Conservation (phyloP, 2,888 invertebrate species). For the Ormyrus rosae region DNA sequence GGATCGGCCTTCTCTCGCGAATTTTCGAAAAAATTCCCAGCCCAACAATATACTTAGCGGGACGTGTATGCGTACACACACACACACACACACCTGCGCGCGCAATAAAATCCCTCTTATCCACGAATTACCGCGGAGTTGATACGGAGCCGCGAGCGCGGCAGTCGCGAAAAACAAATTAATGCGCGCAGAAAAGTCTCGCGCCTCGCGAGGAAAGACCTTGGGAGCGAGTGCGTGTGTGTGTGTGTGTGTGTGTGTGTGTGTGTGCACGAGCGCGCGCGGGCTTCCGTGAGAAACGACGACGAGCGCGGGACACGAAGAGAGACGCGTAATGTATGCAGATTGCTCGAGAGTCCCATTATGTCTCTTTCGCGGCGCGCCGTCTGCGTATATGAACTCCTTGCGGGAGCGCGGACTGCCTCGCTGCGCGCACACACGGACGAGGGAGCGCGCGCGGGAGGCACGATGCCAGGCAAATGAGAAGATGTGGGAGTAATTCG, state of each 20-base stretch:
- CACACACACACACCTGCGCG: not conserved
- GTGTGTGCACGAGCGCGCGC: conserved; percentile 44
- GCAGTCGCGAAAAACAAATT: conserved; percentile 53
- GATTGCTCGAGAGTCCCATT: conserved; percentile 71
- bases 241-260: conserved; percentile 15
- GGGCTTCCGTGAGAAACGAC: conserved; percentile 72
- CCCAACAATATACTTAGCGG: too few relatives aligned
- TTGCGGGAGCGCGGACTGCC: conserved; percentile 33
- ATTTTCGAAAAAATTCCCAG: too few relatives aligned
- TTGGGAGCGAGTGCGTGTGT: conserved; percentile 64
- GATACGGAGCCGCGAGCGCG: conserved; percentile 37
- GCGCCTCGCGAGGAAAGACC: conserved; percentile 58
- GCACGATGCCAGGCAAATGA: conserved; percentile 6
- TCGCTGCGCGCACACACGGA: not conserved
- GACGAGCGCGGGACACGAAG: conserved; percentile 20
- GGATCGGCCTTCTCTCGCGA: too few relatives aligned
- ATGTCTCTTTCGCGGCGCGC: conserved; percentile 67
- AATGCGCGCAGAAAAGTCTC: conserved; percentile 40
- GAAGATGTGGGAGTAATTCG: conserved; percentile 9
- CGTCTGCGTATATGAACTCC: not conserved
- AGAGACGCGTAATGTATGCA: conserved; percentile 69
- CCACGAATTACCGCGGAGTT: conserved; percentile 26
- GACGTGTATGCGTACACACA: not conserved
- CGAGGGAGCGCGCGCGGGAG: conserved; percentile 16
- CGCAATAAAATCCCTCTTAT: not conserved